These are phyloP conservation scores for Cremastinae sp. DNA, from an alignment of 2,888 invertebrate species.

Conservation along the genomic window DNA sequence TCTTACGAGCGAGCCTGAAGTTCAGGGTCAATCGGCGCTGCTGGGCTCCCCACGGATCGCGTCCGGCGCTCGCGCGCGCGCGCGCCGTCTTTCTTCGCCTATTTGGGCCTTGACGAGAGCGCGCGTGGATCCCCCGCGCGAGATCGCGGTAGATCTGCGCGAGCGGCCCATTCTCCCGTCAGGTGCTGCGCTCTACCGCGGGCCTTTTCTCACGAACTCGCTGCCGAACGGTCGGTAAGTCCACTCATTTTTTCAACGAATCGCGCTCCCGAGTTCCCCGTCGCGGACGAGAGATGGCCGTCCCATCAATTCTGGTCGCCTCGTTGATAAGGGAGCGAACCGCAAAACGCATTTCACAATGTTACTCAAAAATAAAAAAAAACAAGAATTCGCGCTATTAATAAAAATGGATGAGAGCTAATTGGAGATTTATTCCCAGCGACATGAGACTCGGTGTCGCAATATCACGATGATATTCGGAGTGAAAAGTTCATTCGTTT, in stretches of 20 bases:
- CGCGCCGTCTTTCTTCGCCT: constrained; percentile 72
- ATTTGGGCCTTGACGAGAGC: constrained; percentile 74
- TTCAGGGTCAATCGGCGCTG: constrained; percentile 76
- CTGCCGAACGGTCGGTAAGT: constrained; percentile 65
- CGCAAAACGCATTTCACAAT: no score
- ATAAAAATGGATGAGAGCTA: no score
- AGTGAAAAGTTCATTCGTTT: no score
- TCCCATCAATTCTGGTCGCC: no score
- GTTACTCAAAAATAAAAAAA: no score
- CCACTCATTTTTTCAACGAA: neutral
- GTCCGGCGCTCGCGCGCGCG: constrained; percentile 66
- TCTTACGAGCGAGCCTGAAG: constrained; percentile 69
- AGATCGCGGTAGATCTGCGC: constrained; percentile 32
- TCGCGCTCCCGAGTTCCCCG: no score
- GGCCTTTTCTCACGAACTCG: constrained; percentile 29
- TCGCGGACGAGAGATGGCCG: no score
- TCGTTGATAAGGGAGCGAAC: no score
- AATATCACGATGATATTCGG: no score
- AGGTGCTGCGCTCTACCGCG: constrained; percentile 73
- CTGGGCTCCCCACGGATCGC: constrained; percentile 69
- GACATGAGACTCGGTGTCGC: no score
- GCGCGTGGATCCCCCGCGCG: constrained; percentile 62
- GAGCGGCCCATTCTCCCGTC: constrained; percentile 58
- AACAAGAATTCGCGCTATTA: no score
- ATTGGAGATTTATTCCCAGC: no score